phyloP scores from a whole-genome alignment of 2,888 invertebrate species.

The Eupeodes luniger region DNA sequence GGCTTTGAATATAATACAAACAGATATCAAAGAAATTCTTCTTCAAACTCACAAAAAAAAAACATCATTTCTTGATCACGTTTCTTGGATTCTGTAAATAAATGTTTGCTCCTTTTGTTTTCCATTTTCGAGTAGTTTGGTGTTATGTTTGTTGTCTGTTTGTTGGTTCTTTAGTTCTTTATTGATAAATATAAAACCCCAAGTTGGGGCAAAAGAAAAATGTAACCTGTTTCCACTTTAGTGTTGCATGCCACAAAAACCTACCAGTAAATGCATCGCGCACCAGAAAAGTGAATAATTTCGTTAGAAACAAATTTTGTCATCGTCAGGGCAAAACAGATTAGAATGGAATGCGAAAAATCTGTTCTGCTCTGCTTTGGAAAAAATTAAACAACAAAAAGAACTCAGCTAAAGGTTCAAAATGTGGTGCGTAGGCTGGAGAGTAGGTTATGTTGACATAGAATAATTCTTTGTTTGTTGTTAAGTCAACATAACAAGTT shows the following conservation, averaged over 20 bases:
- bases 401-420: background rate
- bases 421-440: slow-evolving; percentile 15
- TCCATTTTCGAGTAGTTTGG: background rate
- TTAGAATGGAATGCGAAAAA: slow-evolving; percentile 37
- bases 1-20: too few relatives aligned
- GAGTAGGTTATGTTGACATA: slow-evolving; percentile 22
- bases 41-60: background rate
- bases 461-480: slow-evolving; percentile 15
- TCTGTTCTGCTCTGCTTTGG: slow-evolving; percentile 19
- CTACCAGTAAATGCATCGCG: background rate
- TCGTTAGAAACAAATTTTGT: slow-evolving; percentile 12
- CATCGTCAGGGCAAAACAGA: background rate
- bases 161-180: slow-evolving; percentile 20
- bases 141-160: slow-evolving; percentile 35
- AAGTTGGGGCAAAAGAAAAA: slow-evolving; percentile 1
- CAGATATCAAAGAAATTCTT: background rate
- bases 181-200: slow-evolving; percentile 19
- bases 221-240: slow-evolving; percentile 31
- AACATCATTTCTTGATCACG: slow-evolving; percentile 20
- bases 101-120: slow-evolving; percentile 37
- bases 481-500: background rate
- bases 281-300: slow-evolving; percentile 4
- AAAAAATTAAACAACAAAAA: background rate
- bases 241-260: slow-evolving; percentile 22
- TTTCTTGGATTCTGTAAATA: slow-evolving; percentile 22